These are phyloP conservation scores for Drosophila atroscutellata DNA, from an alignment of 2,888 invertebrate species.

Conservation along the genomic window DNA sequence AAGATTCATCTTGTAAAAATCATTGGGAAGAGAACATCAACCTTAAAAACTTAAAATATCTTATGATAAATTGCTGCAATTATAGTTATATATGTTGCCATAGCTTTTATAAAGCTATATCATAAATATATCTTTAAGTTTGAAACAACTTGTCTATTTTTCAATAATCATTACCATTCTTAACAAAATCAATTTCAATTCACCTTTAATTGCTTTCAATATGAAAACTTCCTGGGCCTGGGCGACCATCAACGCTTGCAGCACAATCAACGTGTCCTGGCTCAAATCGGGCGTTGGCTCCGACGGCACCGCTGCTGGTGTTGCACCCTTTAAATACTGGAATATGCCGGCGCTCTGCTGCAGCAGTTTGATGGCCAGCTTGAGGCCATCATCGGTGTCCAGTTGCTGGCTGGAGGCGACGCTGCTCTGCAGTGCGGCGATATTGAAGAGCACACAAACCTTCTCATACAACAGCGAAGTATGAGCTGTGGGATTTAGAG, in stretches of 20 bases:
- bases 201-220: constrained; percentile 95
- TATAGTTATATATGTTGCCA: background rate
- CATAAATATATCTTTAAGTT: no score
- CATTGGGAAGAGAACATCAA: no score
- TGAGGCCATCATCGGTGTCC: constrained; percentile 96
- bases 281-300: constrained; percentile 98
- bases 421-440: constrained; percentile 96
- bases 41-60: background rate
- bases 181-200: background rate
- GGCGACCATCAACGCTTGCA: constrained; percentile 96
- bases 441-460: constrained; percentile 97
- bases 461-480: constrained; percentile 96
- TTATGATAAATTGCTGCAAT: background rate
- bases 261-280: constrained; percentile 95
- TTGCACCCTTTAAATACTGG: constrained; percentile 91
- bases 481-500: constrained; percentile 88
- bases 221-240: constrained; percentile 99
- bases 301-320: constrained; percentile 93
- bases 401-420: constrained; percentile 93
- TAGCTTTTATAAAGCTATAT: background rate
- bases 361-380: constrained; percentile 95
- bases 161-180: background rate
- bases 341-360: constrained; percentile 97
- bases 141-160: background rate
- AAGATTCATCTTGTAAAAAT: background rate